These are phyloP conservation scores for Lasioglossum albipes DNA, from an alignment of 1,140 invertebrate genomes.

Conservation along the genomic window DNA sequence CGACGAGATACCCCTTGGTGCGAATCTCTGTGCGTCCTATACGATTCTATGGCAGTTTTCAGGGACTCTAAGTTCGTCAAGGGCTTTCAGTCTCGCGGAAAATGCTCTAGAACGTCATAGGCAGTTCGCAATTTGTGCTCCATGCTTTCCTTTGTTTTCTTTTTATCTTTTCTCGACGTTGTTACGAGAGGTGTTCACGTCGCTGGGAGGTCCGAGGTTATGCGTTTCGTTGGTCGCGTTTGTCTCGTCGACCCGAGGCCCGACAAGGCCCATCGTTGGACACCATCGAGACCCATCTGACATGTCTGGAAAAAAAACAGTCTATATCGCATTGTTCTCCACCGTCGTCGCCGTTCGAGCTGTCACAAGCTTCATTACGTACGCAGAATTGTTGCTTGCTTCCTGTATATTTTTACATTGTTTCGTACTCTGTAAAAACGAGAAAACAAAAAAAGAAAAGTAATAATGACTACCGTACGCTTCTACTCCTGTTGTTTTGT, in stretches of 20 bases:
- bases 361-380: conserved; percentile 41
- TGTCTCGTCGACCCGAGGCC: neutral
- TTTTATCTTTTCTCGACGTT: conserved; percentile 5
- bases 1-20: conserved; percentile 56
- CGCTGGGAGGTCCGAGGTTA: neutral
- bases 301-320: too few relatives aligned
- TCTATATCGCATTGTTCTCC: neutral
- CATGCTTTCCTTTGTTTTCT: neutral
- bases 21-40: conserved; percentile 7
- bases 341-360: neutral
- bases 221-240: conserved; percentile 3
- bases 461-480: conserved; percentile 20
- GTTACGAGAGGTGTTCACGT: neutral
- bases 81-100: conserved; percentile 19
- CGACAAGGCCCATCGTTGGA: neutral
- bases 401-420: conserved; percentile 31
- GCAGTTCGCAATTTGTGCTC: neutral
- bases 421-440: conserved; percentile 11
- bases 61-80: conserved; percentile 10
- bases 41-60: conserved; percentile 36
- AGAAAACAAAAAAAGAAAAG: too few relatives aligned
- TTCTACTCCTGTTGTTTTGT: neutral
- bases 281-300: neutral
- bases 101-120: conserved; percentile 37
- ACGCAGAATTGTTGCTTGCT: conserved; percentile 51